Percentiles rank a stretch among this genome's conserved stretches.
These are phyloP conservation scores for Sussaba pulchella DNA, from an alignment of 2,888 invertebrate species.

Conservation along the genomic window DNA sequence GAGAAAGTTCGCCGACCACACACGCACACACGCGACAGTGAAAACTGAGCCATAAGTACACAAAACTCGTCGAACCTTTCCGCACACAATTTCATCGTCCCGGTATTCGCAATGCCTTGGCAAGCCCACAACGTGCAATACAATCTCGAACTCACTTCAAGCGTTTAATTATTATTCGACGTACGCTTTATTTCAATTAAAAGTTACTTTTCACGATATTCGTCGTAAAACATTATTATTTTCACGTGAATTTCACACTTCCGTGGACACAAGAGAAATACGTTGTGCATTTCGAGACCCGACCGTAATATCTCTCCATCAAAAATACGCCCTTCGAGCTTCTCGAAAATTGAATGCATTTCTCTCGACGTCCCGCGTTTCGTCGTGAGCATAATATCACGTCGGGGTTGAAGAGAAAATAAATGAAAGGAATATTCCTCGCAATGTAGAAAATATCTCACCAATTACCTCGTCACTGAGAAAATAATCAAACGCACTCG, in stretches of 20 bases:
- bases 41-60: conserved; percentile 9
- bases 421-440: conserved; percentile 38
- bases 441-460: conserved; percentile 10
- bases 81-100: background rate
- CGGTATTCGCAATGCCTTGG: conserved; percentile 23
- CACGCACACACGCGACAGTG: conserved; percentile 7
- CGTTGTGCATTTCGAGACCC: conserved; percentile 52
- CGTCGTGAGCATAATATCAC: conserved; percentile 26
- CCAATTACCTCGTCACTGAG: background rate
- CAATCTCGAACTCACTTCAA: conserved; percentile 33
- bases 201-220: conserved; percentile 26
- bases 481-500: background rate
- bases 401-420: conserved; percentile 10
- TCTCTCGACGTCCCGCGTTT: conserved; percentile 35
- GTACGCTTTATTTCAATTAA: conserved; percentile 57
- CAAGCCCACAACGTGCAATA: background rate
- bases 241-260: conserved; percentile 28
- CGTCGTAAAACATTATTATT: conserved; percentile 23
- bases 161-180: conserved; percentile 53
- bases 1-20: background rate
- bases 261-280: conserved; percentile 14
- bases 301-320: conserved; percentile 30
- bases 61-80: conserved; percentile 13
- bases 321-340: conserved; percentile 45
- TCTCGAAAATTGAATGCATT: conserved; percentile 54